Percentiles rank a stretch among this genome's conserved stretches.
phyloP scores from a whole-genome alignment of 2,797 vertebrate genomes.

The Enteromius fasciolatus region DNA sequence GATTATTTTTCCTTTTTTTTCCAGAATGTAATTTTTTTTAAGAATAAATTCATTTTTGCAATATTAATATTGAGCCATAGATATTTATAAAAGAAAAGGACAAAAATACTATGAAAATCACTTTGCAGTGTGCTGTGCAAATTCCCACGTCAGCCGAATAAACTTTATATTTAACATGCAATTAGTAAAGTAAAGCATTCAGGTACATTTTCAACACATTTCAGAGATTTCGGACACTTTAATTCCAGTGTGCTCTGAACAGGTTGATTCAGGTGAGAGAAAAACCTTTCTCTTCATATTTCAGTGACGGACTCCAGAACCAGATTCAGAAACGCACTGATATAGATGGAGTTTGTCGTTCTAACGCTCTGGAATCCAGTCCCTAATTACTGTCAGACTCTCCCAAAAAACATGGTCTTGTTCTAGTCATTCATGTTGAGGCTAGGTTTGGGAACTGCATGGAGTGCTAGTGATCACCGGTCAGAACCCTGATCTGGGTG shows the following conservation, averaged over 20 bases:
- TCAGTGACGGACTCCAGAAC: conserved; percentile 65
- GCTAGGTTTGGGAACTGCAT: conserved; percentile 59
- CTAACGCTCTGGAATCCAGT: conserved; percentile 66
- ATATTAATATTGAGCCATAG: too few relatives aligned
- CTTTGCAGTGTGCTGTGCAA: background rate
- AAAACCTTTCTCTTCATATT: background rate
- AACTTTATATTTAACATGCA: background rate
- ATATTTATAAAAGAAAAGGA: too few relatives aligned
- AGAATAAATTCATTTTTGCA: too few relatives aligned
- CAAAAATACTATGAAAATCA: too few relatives aligned
- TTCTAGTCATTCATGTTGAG: conserved; percentile 59
- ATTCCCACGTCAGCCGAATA: background rate
- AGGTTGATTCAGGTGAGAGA: background rate
- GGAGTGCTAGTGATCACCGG: conserved; percentile 37
- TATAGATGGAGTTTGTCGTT: conserved; percentile 65
- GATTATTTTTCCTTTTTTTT: too few relatives aligned
- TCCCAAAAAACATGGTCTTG: conserved; percentile 70
- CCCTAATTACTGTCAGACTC: conserved; percentile 73
- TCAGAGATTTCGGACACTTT: background rate
- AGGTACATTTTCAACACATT: background rate
- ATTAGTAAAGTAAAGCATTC: background rate
- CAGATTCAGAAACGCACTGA: conserved; percentile 53
- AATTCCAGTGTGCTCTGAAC: background rate
- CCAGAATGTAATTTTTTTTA: too few relatives aligned
- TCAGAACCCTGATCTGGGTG: background rate